phyloP scores from a whole-genome alignment of 2,888 invertebrate genomes.

The Itoplectis maculator region DNA sequence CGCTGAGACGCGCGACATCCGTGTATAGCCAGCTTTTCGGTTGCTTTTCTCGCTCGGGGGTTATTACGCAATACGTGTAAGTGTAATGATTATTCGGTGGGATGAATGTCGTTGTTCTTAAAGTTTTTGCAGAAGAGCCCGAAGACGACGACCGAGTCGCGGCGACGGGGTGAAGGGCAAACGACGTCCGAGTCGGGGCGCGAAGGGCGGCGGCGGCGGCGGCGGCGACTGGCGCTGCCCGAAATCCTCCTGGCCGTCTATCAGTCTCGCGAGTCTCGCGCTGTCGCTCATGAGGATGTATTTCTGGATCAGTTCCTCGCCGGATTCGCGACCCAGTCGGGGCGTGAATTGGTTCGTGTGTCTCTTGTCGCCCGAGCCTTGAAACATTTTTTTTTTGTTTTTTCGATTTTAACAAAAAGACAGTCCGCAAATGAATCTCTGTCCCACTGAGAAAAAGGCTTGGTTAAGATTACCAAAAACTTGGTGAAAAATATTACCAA shows the following conservation, averaged over 20 bases:
- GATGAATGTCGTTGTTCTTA: constrained; percentile 51
- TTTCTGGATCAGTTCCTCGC: constrained; percentile 73
- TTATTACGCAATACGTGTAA: constrained; percentile 11
- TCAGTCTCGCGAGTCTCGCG: constrained; percentile 76
- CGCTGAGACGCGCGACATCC: neutral
- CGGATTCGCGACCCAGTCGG: constrained; percentile 81
- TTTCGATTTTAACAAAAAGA: too few species aligned
- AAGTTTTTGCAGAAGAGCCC: constrained; percentile 68
- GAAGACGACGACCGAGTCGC: constrained; percentile 76
- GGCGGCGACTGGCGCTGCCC: constrained; percentile 71
- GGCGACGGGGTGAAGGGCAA: constrained; percentile 78
- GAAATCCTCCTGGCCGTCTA: constrained; percentile 78
- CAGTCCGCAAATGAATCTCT: neutral
- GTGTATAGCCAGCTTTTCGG: neutral
- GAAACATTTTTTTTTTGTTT: too few species aligned
- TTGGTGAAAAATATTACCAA: too few species aligned
- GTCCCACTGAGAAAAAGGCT: too few species aligned
- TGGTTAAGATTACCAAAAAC: too few species aligned
- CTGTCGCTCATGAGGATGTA: constrained; percentile 69
- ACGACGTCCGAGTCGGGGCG: constrained; percentile 80
- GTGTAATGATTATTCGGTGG: neutral
- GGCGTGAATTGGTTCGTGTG: constrained; percentile 83
- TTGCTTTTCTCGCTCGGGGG: constrained; percentile 11
- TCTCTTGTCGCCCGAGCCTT: constrained; percentile 74
- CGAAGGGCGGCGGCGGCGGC: constrained; percentile 76